Percentiles rank a stretch among this genome's conserved stretches.
These are phyloP conservation scores for Athrips mouffetella DNA, from an alignment of 2,888 invertebrate species.

Conservation along the genomic window DNA sequence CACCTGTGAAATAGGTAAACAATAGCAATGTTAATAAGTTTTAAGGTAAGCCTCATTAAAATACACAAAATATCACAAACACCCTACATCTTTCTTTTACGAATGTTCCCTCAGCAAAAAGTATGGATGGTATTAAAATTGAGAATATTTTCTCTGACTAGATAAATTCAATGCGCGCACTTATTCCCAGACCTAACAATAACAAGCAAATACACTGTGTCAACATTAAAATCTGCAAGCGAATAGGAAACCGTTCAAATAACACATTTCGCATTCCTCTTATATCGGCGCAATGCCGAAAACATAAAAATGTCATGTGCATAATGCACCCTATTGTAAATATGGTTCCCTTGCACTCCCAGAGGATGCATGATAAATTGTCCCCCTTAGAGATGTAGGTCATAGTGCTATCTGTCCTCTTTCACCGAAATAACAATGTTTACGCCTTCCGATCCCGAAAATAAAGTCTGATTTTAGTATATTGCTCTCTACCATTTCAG, in stretches of 20 bases:
- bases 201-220: background rate
- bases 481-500: conserved; percentile 10
- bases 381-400: conserved; percentile 73
- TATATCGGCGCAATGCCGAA: conserved; percentile 64
- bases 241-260: conserved; percentile 40
- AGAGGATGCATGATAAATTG: conserved; percentile 60
- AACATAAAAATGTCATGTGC: conserved; percentile 76
- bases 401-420: conserved; percentile 55
- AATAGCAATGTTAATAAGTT: too few species aligned
- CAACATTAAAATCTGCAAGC: conserved; percentile 28
- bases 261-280: conserved; percentile 37
- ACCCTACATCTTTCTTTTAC: too few species aligned
- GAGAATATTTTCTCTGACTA: too few species aligned
- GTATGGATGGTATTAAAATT: too few species aligned
- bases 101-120: too few species aligned
- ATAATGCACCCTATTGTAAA: conserved; percentile 75
- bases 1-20: too few species aligned
- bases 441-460: conserved; percentile 33
- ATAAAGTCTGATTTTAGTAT: conserved; percentile 32
- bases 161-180: too few species aligned
- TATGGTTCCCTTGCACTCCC: conserved; percentile 65
- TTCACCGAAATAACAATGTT: conserved; percentile 31
- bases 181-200: background rate
- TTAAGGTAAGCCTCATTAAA: too few species aligned
- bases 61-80: too few species aligned